Conservation (phyloP, 2,888 invertebrate species). For the Drosophila austrosaltans region DNA sequence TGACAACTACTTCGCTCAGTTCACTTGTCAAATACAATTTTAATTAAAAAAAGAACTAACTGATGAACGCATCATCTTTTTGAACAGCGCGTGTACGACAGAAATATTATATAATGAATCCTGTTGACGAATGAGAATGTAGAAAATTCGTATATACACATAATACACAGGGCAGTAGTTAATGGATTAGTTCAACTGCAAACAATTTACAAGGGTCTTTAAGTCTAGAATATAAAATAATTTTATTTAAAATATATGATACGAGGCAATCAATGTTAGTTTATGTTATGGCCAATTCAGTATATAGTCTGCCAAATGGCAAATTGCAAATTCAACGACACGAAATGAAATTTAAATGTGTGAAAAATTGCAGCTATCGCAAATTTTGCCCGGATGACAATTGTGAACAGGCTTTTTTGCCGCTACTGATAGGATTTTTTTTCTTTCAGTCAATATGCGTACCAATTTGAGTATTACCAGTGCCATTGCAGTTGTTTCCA, state of each 20-base stretch:
- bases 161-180: not conserved
- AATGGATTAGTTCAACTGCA: not conserved
- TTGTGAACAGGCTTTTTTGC: constrained; percentile 27
- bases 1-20: constrained; percentile 6
- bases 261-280: constrained; percentile 48
- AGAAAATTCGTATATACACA: constrained; percentile 19
- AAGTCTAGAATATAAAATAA: not conserved
- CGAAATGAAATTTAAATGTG: constrained; percentile 51
- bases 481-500: constrained; percentile 16
- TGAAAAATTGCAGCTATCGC: constrained; percentile 47
- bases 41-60: constrained; percentile 56
- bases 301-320: constrained; percentile 9
- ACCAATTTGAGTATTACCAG: constrained; percentile 6
- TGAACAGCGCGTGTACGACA: constrained; percentile 16
- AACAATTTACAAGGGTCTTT: not conserved
- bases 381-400: constrained; percentile 34
- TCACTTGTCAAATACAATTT: constrained; percentile 43
- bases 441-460: not conserved
- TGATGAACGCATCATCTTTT: constrained; percentile 12
- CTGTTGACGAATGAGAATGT: constrained; percentile 35
- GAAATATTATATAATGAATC: constrained; percentile 45
- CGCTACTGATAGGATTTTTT: not conserved
- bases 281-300: constrained; percentile 26
- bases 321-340: constrained; percentile 32
- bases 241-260: not conserved